Conservation (phyloP, 2,888 invertebrate species). For the Xanthostigma xanthostigma region DNA sequence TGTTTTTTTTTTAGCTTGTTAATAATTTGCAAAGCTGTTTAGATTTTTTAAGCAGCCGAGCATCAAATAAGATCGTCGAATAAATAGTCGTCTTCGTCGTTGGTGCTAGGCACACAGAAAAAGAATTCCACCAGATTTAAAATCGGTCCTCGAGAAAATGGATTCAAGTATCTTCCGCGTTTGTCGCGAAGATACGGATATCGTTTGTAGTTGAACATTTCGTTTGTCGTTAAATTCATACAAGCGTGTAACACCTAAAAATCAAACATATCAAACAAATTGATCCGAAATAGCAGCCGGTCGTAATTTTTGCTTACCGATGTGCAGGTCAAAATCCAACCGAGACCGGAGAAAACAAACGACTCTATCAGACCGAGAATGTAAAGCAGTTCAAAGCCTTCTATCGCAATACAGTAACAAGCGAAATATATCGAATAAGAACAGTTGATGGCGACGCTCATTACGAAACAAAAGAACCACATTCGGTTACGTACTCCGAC, state of each 20-base stretch:
- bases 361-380: constrained; percentile 71
- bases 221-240: constrained; percentile 88
- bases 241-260: constrained; percentile 76
- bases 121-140: constrained; percentile 83
- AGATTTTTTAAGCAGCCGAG: no score
- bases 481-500: constrained; percentile 82
- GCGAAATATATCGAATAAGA: constrained; percentile 79
- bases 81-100: constrained; percentile 56
- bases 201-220: constrained; percentile 86
- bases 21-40: no score
- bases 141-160: constrained; percentile 78
- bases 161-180: constrained; percentile 77
- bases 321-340: constrained; percentile 76
- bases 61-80: constrained; percentile 43
- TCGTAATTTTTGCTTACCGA: constrained; percentile 47
- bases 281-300: neutral
- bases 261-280: constrained; percentile 13
- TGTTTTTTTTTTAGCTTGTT: no score
- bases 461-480: constrained; percentile 85
- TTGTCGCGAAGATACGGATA: constrained; percentile 83
- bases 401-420: constrained; percentile 68
- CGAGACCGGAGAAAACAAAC: constrained; percentile 69
- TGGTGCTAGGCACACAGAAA: constrained; percentile 67
- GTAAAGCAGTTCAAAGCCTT: constrained; percentile 74
- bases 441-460: constrained; percentile 77